These are phyloP conservation scores for Triplophysa rosa DNA, from an alignment of 2,113 vertebrate genomes.

Conservation along the genomic window DNA sequence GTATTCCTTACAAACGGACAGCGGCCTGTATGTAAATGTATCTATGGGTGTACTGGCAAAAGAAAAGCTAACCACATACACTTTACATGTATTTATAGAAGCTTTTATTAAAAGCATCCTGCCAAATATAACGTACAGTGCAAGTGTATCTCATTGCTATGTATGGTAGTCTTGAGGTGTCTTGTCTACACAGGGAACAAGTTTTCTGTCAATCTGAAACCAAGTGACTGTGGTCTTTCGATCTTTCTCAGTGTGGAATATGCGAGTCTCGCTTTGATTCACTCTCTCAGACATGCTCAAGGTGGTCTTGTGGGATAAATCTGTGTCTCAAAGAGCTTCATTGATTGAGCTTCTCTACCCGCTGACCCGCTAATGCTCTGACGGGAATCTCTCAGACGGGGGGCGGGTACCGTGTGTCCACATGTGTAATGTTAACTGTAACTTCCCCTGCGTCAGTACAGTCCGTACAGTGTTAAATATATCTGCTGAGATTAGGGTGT, in stretches of 20 bases:
- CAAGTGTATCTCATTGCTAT: too few relatives aligned
- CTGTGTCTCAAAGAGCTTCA: conserved; percentile 25
- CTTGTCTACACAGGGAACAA: neutral
- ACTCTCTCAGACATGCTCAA: conserved; percentile 4
- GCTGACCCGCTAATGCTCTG: conserved; percentile 30
- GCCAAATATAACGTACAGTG: too few relatives aligned
- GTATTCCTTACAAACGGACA: too few relatives aligned
- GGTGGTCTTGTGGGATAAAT: conserved; percentile 34
- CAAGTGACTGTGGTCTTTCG: neutral
- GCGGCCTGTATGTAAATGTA: too few relatives aligned
- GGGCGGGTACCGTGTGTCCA: neutral
- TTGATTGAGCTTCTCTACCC: conserved; percentile 36
- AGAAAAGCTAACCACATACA: too few relatives aligned
- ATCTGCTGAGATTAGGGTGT: neutral
- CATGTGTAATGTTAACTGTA: neutral
- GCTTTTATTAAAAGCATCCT: too few relatives aligned
- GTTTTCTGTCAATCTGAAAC: neutral
- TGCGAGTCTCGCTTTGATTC: conserved; percentile 34
- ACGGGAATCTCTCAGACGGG: conserved; percentile 2
- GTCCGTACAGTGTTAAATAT: neutral
- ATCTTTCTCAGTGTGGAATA: neutral
- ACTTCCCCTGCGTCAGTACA: neutral
- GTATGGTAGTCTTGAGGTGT: neutral
- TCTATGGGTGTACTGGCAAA: too few relatives aligned
- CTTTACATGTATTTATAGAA: too few relatives aligned